phyloP scores from a whole-genome alignment of 2,797 vertebrate species.

The Melanotaenia nigrans region DNA sequence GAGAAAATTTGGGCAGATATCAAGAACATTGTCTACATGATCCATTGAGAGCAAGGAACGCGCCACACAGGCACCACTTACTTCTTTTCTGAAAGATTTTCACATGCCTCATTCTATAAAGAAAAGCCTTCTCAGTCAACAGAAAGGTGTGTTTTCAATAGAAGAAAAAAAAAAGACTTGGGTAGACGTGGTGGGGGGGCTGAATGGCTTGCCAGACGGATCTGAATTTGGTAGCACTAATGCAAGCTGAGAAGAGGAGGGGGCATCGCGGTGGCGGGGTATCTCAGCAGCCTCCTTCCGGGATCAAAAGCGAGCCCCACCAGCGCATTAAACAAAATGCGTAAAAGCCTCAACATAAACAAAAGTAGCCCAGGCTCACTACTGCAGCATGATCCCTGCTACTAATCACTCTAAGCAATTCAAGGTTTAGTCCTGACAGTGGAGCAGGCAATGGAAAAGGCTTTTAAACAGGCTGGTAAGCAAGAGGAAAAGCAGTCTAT shows the following conservation, averaged over 20 bases:
- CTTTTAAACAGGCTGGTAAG: constrained; percentile 71
- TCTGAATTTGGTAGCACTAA: constrained; percentile 64
- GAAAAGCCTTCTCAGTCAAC: constrained; percentile 73
- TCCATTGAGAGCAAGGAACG: constrained; percentile 70
- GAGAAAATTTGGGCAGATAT: constrained; percentile 68
- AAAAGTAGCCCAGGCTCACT: constrained; percentile 71
- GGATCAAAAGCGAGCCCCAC: constrained; percentile 77
- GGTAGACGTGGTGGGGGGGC: constrained; percentile 44
- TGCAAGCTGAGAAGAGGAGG: constrained; percentile 43
- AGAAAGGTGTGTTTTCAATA: constrained; percentile 85
- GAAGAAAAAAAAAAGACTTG: constrained; percentile 49
- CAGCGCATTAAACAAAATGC: constrained; percentile 72
- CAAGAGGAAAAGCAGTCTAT: constrained; percentile 61
- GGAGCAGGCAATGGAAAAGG: constrained; percentile 58
- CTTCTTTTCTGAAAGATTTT: constrained; percentile 72
- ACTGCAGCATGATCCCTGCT: constrained; percentile 70
- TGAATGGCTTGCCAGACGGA: constrained; percentile 72
- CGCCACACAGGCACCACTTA: constrained; percentile 73
- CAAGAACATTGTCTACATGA: constrained; percentile 70
- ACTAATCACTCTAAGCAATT: constrained; percentile 73
- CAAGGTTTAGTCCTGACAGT: constrained; percentile 68
- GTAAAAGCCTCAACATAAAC: constrained; percentile 81
- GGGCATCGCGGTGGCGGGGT: constrained; percentile 13
- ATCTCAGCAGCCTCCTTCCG: constrained; percentile 67
- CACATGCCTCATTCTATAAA: constrained; percentile 66